phyloP scores from a whole-genome alignment of 2,888 invertebrate genomes.

The Leucoma salicis region DNA sequence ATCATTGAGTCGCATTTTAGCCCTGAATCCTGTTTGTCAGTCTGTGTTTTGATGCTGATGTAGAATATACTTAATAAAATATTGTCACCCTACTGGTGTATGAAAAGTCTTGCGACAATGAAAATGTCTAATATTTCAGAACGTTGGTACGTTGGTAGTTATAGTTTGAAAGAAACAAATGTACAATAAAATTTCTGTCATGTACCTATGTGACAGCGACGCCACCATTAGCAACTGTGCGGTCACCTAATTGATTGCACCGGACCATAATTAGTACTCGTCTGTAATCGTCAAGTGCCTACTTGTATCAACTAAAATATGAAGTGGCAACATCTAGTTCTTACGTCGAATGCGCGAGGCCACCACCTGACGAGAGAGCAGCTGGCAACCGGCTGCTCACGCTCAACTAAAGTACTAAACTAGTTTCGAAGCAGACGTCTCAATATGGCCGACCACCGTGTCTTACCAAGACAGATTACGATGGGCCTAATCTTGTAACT shows the following conservation, averaged over 20 bases:
- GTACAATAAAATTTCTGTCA: background rate
- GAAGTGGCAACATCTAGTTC: constrained; percentile 29
- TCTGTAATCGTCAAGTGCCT: constrained; percentile 24
- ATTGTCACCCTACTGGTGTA: no score
- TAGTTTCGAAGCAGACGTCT: constrained; percentile 70
- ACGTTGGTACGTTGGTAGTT: no score
- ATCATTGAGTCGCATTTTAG: no score
- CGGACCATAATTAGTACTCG: constrained; percentile 51
- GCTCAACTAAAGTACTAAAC: constrained; percentile 74
- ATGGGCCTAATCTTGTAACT: constrained; percentile 16
- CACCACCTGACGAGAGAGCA: constrained; percentile 75
- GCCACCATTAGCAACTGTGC: constrained; percentile 47
- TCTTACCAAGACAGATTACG: constrained; percentile 34
- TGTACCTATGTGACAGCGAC: constrained; percentile 27
- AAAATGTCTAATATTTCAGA: no score
- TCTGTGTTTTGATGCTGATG: no score
- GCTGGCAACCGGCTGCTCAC: constrained; percentile 73
- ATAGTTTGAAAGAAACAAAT: background rate
- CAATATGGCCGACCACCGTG: constrained; percentile 56
- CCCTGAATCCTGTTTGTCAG: no score
- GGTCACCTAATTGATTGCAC: constrained; percentile 55
- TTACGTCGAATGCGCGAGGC: constrained; percentile 59
- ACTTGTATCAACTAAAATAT: constrained; percentile 18
- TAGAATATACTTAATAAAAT: no score
- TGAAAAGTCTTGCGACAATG: no score